A percentile compares a stretch with the other conserved stretches of the same genome.
These are phyloP conservation scores for Gymnorhina tibicen DNA, from an alignment of 2,113 vertebrate species.

Conservation along the genomic window DNA sequence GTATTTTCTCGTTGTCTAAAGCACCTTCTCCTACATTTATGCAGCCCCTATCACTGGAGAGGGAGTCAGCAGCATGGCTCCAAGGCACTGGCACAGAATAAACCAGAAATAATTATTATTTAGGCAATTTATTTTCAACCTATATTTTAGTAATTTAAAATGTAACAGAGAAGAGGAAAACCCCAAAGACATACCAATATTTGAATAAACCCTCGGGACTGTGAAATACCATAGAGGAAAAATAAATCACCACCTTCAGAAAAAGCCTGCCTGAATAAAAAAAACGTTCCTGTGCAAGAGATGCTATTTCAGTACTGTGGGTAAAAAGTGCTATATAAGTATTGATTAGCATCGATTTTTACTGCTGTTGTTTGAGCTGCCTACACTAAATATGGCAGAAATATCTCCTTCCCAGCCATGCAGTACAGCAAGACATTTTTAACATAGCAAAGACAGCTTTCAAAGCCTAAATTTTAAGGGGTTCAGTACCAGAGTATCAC, in stretches of 20 bases:
- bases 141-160: not conserved
- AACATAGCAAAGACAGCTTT: not conserved
- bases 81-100: not conserved
- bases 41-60: not conserved
- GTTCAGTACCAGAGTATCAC: not conserved
- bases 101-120: not conserved
- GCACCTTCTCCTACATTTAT: not conserved
- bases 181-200: not conserved
- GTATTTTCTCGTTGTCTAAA: not conserved
- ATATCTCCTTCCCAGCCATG: not conserved
- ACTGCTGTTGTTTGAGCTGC: not conserved
- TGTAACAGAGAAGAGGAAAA: not conserved
- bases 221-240: not conserved
- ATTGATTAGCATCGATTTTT: not conserved
- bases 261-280: not conserved
- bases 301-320: not conserved
- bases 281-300: not conserved
- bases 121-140: not conserved
- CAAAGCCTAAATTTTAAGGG: not conserved
- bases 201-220: not conserved
- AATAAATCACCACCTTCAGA: not conserved
- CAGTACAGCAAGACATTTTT: not conserved
- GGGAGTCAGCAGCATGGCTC: not conserved
- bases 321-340: not conserved
- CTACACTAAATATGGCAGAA: not conserved